These are phyloP conservation scores for Amphipoea oculea DNA, from an alignment of 2,888 invertebrate genomes.

Conservation along the genomic window DNA sequence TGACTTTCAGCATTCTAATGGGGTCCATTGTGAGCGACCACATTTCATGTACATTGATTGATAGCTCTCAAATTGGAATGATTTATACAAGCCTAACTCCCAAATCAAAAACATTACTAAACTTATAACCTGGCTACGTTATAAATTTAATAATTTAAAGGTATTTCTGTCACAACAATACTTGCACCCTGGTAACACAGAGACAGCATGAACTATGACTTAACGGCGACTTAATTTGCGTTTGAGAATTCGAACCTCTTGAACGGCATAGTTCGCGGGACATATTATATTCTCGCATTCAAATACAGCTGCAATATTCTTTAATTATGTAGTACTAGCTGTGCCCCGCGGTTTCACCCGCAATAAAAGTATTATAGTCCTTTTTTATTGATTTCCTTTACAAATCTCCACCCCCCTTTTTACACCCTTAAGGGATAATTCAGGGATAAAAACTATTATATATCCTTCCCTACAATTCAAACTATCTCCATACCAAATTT, in stretches of 20 bases:
- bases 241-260: not conserved
- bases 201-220: not conserved
- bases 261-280: not conserved
- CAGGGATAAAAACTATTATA: too few relatives aligned
- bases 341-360: too few relatives aligned
- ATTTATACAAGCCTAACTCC: not conserved
- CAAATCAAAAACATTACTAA: not conserved
- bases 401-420: too few relatives aligned
- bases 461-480: too few relatives aligned
- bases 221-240: too few relatives aligned
- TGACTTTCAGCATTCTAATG: not conserved
- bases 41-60: not conserved
- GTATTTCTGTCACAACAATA: not conserved
- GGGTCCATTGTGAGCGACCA: not conserved
- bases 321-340: not conserved
- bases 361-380: too few relatives aligned
- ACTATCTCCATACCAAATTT: too few relatives aligned
- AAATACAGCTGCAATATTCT: not conserved
- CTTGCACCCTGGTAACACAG: not conserved
- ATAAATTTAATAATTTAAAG: not conserved
- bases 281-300: not conserved
- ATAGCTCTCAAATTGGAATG: not conserved
- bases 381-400: too few relatives aligned
- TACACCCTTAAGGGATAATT: too few relatives aligned
- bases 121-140: too few relatives aligned